These are phyloP conservation scores for Adoxophyes honmai DNA, from an alignment of 1,140 invertebrate species.

Conservation along the genomic window DNA sequence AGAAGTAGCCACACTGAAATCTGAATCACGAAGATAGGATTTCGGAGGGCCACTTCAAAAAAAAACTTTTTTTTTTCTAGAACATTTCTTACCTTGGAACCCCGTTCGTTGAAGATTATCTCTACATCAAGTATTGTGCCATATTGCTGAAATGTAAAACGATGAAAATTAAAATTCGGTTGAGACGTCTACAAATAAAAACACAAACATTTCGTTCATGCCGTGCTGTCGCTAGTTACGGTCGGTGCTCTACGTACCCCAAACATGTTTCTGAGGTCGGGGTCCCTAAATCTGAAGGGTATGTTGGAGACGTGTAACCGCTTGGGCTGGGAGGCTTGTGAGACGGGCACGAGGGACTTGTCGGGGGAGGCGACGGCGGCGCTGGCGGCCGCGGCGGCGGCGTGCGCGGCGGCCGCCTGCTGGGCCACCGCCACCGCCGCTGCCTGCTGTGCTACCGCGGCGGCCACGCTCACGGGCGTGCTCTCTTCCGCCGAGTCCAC, in stretches of 20 bases:
- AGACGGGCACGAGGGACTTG: slow-evolving; percentile 62
- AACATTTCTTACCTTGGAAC: slow-evolving; percentile 94
- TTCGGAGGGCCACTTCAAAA: slow-evolving; percentile 51
- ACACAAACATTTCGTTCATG: slow-evolving; percentile 33
- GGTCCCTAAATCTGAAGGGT: slow-evolving; percentile 98
- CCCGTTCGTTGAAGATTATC: slow-evolving; percentile 99
- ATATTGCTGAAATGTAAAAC: slow-evolving; percentile 93
- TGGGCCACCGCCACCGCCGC: slow-evolving; percentile 80
- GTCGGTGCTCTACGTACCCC: slow-evolving; percentile 86
- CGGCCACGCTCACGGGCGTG: slow-evolving; percentile 56
- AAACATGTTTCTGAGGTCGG: slow-evolving; percentile 97
- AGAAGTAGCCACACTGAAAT: slow-evolving; percentile 55
- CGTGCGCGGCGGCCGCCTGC: slow-evolving; percentile 81
- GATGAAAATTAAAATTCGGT: slow-evolving; percentile 39
- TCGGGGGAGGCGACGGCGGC: slow-evolving; percentile 78
- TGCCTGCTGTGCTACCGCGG: slow-evolving; percentile 57
- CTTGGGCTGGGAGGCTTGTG: slow-evolving; percentile 84
- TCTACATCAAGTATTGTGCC: slow-evolving; percentile 99
- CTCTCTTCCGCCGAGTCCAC: slow-evolving; percentile 55
- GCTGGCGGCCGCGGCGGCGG: slow-evolving; percentile 80
- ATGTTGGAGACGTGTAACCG: slow-evolving; percentile 98
- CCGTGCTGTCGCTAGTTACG: slow-evolving; percentile 34
- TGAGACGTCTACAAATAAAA: slow-evolving; percentile 24
- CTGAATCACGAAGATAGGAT: slow-evolving; percentile 31
- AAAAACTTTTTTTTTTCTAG: slow-evolving; percentile 17